Conservation (phyloP, 2,113 vertebrate species). For the Nothobranchius kuhntae region DNA sequence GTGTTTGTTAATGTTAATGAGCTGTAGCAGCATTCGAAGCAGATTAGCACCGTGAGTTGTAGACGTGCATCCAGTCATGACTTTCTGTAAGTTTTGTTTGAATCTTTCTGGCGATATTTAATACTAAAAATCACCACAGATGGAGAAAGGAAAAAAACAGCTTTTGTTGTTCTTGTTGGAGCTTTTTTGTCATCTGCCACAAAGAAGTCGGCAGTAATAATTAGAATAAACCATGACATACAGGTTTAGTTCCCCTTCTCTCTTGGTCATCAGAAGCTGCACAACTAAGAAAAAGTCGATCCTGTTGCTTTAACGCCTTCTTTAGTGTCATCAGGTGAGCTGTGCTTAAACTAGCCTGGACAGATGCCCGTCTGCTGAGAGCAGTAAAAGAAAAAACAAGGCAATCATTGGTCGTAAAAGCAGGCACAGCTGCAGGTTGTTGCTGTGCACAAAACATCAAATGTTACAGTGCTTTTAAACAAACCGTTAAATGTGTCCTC, state of each 20-base stretch:
- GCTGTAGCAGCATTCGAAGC: too few relatives aligned
- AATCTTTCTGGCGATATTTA: too few relatives aligned
- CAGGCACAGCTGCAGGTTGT: slow-evolving; percentile 7
- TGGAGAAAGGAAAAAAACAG: too few relatives aligned
- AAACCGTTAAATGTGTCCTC: background rate
- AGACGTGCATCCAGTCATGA: too few relatives aligned
- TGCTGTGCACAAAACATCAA: slow-evolving; percentile 7
- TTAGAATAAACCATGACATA: background rate
- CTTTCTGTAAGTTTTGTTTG: too few relatives aligned
- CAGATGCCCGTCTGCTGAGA: slow-evolving; percentile 30
- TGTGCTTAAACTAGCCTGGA: background rate
- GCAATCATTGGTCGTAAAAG: slow-evolving; percentile 24
- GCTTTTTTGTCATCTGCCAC: too few relatives aligned
- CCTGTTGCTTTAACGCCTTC: background rate
- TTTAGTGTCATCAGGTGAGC: slow-evolving; percentile 53
- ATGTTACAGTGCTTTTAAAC: slow-evolving; percentile 12
- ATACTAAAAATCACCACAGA: too few relatives aligned
- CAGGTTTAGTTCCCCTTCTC: background rate
- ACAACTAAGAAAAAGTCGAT: background rate
- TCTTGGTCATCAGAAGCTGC: background rate
- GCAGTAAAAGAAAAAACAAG: slow-evolving; percentile 21
- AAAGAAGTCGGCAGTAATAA: too few relatives aligned
- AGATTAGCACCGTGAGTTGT: too few relatives aligned
- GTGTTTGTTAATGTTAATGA: too few relatives aligned
- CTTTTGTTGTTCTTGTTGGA: too few relatives aligned